A percentile compares a stretch with the other conserved stretches of the same genome.
Conservation (phyloP, 2,888 invertebrate genomes). For the Tetragnatha montana region DNA sequence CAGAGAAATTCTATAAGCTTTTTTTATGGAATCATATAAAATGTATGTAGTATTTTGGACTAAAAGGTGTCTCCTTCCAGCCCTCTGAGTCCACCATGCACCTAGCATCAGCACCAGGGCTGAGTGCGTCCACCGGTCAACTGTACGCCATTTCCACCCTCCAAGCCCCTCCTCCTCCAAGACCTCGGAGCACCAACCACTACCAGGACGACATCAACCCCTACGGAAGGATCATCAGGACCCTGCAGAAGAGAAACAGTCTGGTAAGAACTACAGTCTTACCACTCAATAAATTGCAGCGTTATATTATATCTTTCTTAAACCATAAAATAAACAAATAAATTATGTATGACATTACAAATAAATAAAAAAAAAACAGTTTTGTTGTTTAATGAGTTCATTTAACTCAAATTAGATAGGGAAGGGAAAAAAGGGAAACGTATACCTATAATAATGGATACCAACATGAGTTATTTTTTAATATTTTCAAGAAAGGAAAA, state of each 20-base stretch:
- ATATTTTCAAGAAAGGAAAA: not conserved
- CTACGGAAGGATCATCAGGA: slow-evolving; percentile 60
- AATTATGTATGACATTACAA: no score
- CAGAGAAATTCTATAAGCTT: no score
- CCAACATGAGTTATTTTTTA: not conserved
- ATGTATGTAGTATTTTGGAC: no score
- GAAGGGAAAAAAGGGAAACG: not conserved
- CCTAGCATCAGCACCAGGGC: slow-evolving; percentile 20
- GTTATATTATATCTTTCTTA: no score
- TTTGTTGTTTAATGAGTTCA: no score
- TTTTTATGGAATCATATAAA: no score
- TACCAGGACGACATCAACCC: slow-evolving; percentile 64
- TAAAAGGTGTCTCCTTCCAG: slow-evolving; percentile 15
- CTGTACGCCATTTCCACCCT: slow-evolving; percentile 63
- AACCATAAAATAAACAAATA: no score
- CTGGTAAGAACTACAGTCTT: slow-evolving; percentile 21
- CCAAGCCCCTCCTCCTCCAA: slow-evolving; percentile 38
- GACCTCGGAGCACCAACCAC: slow-evolving; percentile 35
- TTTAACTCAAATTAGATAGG: not conserved
- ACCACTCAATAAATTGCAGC: no score
- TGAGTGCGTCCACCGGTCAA: slow-evolving; percentile 52
- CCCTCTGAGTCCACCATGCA: slow-evolving; percentile 66
- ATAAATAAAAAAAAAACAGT: no score
- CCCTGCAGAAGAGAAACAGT: slow-evolving; percentile 62
- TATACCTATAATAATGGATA: not conserved